Evolutionary conservation across 1,140 invertebrate species (phyloP).

Genomic region (Lepidurus packardi): DNA sequence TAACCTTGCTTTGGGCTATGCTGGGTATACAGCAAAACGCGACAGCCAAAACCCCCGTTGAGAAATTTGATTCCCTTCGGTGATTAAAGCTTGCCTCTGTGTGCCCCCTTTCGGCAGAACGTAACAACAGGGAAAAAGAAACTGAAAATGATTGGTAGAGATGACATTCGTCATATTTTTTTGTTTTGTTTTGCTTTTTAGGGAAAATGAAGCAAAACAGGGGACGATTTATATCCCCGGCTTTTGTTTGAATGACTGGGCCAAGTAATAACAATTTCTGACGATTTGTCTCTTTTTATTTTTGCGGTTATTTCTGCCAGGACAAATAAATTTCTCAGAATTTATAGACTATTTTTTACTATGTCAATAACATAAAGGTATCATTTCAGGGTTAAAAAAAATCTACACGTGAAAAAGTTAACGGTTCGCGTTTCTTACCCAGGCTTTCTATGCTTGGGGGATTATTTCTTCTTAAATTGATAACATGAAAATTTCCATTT

Average conservation of each 20-base stretch:
- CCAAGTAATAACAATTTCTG: conserved; percentile 9
- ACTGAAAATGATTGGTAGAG: background rate
- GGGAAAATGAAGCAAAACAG: background rate
- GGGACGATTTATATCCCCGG: background rate
- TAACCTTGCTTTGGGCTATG: background rate
- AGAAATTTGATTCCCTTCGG: background rate
- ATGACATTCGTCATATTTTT: background rate
- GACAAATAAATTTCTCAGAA: background rate
- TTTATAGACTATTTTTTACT: background rate
- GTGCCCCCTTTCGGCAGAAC: background rate
- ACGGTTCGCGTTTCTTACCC: no score
- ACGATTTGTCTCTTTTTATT: background rate
- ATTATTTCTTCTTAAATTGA: no score
- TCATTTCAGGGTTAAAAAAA: no score
- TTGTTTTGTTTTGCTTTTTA: background rate
- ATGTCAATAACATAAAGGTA: no score
- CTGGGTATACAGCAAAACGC: background rate
- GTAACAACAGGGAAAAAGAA: background rate
- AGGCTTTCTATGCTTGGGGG: no score
- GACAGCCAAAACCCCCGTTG: background rate
- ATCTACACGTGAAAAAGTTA: no score
- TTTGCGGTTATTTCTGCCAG: conserved; percentile 15
- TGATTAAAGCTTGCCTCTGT: background rate
- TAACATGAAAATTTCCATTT: no score
- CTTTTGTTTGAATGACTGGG: conserved; percentile 6